Conservation (phyloP, 2,888 invertebrate species). For the Leptopilina syphax region DNA sequence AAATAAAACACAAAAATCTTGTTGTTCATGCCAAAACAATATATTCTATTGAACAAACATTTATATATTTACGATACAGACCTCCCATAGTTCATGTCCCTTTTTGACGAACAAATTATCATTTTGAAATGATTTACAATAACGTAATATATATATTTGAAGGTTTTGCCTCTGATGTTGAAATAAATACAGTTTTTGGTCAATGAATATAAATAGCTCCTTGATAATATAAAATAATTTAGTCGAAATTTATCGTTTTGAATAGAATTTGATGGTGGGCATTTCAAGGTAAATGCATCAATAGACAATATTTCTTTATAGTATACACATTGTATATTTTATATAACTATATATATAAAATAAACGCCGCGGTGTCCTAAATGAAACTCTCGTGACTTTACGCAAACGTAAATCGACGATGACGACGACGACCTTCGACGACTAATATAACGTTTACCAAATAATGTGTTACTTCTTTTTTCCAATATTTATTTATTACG, state of each 20-base stretch:
- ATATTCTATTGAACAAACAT: too few species aligned
- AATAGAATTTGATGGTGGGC: constrained; percentile 4
- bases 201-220: too few species aligned
- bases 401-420: constrained; percentile 12
- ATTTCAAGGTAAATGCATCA: constrained; percentile 30
- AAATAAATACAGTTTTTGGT: too few species aligned
- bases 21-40: too few species aligned
- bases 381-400: constrained; percentile 32
- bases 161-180: too few species aligned
- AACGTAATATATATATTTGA: too few species aligned
- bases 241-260: constrained; percentile 4
- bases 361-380: constrained; percentile 16
- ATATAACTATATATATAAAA: background rate
- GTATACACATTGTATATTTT: background rate
- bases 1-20: too few species aligned
- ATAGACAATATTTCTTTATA: background rate
- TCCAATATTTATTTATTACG: constrained; percentile 26
- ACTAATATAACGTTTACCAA: background rate
- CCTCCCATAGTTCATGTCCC: too few species aligned
- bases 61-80: too few species aligned
- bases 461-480: background rate
- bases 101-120: too few species aligned
- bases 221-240: too few species aligned
- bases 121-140: too few species aligned
- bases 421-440: constrained; percentile 13